Conservation (phyloP, 2,113 vertebrate species). For the Coturnix japonica region DNA sequence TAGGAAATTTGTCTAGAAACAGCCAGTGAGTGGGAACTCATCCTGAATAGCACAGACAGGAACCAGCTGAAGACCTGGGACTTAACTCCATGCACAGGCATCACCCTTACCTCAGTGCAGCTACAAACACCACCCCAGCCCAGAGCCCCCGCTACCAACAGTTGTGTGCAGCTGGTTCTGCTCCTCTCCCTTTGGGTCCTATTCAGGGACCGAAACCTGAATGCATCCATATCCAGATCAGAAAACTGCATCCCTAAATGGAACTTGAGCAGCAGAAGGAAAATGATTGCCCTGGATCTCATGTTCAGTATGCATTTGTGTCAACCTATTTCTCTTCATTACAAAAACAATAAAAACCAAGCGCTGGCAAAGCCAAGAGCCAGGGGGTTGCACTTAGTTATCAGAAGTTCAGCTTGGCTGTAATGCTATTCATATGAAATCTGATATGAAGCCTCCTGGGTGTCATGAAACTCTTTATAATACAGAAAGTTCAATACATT, state of each 20-base stretch:
- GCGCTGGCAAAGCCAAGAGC: not conserved
- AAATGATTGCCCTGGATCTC: too few species aligned
- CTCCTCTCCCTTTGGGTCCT: not conserved
- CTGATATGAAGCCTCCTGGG: slow-evolving; percentile 18
- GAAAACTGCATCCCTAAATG: not conserved
- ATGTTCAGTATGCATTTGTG: not conserved
- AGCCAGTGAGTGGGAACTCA: fast-evolving
- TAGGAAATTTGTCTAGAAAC: not conserved
- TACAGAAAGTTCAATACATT: slow-evolving; percentile 57
- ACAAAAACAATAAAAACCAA: slow-evolving; percentile 28
- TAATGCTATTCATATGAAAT: slow-evolving; percentile 50
- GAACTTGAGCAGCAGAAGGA: not conserved
- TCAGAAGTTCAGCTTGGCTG: not conserved
- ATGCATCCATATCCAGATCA: not conserved
- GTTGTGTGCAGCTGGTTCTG: not conserved
- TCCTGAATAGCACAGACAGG: not conserved
- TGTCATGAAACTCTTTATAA: slow-evolving; percentile 26
- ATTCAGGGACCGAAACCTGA: not conserved
- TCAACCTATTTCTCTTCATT: not conserved
- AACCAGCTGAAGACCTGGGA: not conserved
- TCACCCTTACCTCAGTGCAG: not conserved
- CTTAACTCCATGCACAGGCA: too few species aligned
- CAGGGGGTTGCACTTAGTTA: not conserved
- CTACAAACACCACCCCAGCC: not conserved
- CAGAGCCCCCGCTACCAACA: not conserved